Evolutionary conservation across 2,797 vertebrate species (phyloP), one percentile per base, ranked within the genome.

Genomic region (Notoglanidium macrostoma): DNA sequence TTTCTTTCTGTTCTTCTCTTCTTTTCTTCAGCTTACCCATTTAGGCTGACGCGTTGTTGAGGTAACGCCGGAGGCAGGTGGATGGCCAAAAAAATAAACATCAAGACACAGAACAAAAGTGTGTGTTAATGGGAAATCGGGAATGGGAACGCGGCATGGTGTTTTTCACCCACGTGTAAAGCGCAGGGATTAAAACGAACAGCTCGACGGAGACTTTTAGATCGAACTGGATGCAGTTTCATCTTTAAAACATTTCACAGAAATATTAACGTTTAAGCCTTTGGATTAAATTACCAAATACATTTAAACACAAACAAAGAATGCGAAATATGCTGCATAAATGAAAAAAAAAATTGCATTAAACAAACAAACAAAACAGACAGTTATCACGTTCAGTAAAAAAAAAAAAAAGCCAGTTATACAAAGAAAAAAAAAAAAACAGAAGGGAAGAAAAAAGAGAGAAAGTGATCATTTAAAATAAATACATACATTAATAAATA

Each of bases 11-110:
- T 82, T 80, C 55, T 51, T 57, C 88, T 86, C 70, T 55, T 90
- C 92, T 93, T 92, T 93, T 87, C 92, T 94, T 92, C 93, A 91
- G 93, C 95, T 96, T 96, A 96, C 95, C 95, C 89, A 92, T 95
- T 95, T 93, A 83, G 86, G 92, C 95, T 96, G 46, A 5, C 4
- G 93, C 17, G 4, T 21, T 90, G 90, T 89, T 35, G 90, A 88
- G 91, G 92, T 88, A 93, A 90, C 26, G 91, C 85, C 65, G 90
- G 68, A 61, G 88, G 89, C 2, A 84, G 87, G 89, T 74, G 90
- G 93, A 90, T 77, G 92, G 92, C 91, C 89, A 91, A 92, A 94
- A 88, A 94, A 93, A 93, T 92, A 94, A 93, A 92, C 89, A 89
- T 94, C 93, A 94, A 93, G 91, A 90, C 89, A 92, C 67, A 92